These are phyloP conservation scores for Tautogolabrus adspersus DNA, from an alignment of 2,113 vertebrate species.

Conservation along the genomic window DNA sequence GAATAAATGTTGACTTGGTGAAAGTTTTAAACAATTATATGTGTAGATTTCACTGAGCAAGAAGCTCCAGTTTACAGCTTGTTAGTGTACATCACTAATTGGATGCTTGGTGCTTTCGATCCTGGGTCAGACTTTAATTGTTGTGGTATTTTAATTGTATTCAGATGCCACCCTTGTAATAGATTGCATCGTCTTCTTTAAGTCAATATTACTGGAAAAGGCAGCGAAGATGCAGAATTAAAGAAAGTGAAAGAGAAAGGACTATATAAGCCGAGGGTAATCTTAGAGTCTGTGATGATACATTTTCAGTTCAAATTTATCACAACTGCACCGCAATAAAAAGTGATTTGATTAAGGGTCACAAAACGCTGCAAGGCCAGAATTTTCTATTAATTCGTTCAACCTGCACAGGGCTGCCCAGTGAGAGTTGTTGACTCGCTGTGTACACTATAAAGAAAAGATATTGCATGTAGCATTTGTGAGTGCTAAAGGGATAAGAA, in stretches of 20 bases:
- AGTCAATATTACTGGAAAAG: neutral
- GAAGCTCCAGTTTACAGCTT: slow-evolving; percentile 8
- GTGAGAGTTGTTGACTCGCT: neutral
- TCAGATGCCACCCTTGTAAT: slow-evolving; percentile 10
- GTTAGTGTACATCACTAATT: neutral
- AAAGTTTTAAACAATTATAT: slow-evolving; percentile 1
- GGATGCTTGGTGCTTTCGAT: slow-evolving; percentile 13
- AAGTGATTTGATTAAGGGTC: slow-evolving; percentile 8
- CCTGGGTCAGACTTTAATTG: slow-evolving; percentile 10
- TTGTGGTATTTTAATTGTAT: slow-evolving; percentile 23
- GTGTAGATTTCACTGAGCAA: neutral
- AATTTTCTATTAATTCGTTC: neutral
- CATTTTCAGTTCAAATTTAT: neutral
- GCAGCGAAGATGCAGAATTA: neutral
- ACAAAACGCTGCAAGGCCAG: neutral
- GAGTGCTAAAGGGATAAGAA: slow-evolving; percentile 7
- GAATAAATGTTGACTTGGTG: neutral
- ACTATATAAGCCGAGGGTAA: neutral
- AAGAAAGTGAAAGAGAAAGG: neutral
- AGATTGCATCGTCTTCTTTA: neutral
- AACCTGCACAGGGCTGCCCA: neutral
- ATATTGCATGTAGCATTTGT: slow-evolving; percentile 17
- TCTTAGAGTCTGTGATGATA: neutral
- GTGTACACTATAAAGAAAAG: slow-evolving; percentile 10
- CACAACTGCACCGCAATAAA: neutral